phyloP scores from a whole-genome alignment of 2,888 invertebrate genomes.

The Acanthoscelides obtectus region DNA sequence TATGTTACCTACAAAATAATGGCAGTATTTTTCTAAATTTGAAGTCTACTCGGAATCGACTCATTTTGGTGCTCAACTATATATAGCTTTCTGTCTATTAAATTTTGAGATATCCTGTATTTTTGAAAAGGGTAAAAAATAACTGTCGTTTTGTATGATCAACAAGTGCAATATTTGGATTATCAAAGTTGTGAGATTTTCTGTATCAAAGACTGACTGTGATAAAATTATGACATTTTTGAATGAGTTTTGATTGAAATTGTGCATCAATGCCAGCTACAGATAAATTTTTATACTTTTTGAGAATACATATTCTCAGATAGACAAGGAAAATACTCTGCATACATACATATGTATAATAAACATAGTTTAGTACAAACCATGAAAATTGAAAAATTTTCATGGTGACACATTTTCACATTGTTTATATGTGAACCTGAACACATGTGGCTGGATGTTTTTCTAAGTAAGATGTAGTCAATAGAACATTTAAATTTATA shows the following conservation, averaged over 20 bases:
- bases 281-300: background rate
- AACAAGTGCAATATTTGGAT: background rate
- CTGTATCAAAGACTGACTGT: background rate
- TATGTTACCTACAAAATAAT: too few relatives aligned
- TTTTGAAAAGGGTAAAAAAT: background rate
- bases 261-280: background rate
- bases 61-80: too few relatives aligned
- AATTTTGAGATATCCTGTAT: too few relatives aligned
- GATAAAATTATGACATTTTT: background rate
- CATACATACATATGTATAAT: background rate
- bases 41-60: too few relatives aligned
- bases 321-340: background rate
- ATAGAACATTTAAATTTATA: slow-evolving; percentile 5
- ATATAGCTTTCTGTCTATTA: too few relatives aligned
- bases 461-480: slow-evolving; percentile 5
- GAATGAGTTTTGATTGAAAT: background rate
- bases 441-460: slow-evolving; percentile 4
- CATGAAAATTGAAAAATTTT: background rate
- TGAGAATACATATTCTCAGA: background rate
- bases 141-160: too few relatives aligned
- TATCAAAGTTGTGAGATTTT: background rate
- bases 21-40: too few relatives aligned
- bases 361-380: background rate
- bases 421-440: slow-evolving; percentile 5
- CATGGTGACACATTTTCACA: background rate